Base-by-base conservation (phyloP, 2,888 invertebrate genomes). In the Tolmerus cingulatus region DNA sequence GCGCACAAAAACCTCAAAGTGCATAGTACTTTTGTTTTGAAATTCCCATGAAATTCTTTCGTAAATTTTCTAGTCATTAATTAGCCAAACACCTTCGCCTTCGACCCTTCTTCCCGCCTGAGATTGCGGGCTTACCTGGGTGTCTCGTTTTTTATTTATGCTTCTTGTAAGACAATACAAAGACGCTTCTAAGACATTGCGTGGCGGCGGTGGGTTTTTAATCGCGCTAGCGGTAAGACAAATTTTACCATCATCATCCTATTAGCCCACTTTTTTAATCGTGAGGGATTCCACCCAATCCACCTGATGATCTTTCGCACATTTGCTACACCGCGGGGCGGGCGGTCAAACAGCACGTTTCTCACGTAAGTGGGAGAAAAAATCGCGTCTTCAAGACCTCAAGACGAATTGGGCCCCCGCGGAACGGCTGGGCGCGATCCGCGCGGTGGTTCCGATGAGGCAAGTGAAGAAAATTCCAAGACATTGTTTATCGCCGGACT, bases 31-130 rank as follows among this genome's bases (percentile, higher is more conserved):
- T 66, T 66, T 66, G 66, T 66, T 66, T 37, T 76, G 16, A 46
- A 46, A 46, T 76, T 76, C 76, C 34, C 76, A 76, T 30, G 34
- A n/a, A 14, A 76, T 76, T 76, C 76, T 76, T 76, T 76, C 76
- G 76, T n/a, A 76, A 76, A 34, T 37, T 37, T 76, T 76, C n/a
- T 34, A 27, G 16, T 37, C 34, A 76, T 37, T 30, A n/a, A 76
- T 66, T 76, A 76, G 27, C 5, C 27, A 19, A 34, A 7, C 37
- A 76, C 76, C 76, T 76, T 76, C 76, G 34, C 37, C 76, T 76
- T 37, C 76, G 76, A 76, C 76, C 34, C 34, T 34, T 37, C n/a
- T 76, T 76, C 37, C 16, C 37, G 34, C 66, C 4, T 19, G 27
- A n/a, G n/a, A 19, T 66, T 12, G 23, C 27, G 23, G 3, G 12